These are phyloP conservation scores for Nycteola revayana DNA, from an alignment of 2,888 invertebrate species.

Conservation along the genomic window DNA sequence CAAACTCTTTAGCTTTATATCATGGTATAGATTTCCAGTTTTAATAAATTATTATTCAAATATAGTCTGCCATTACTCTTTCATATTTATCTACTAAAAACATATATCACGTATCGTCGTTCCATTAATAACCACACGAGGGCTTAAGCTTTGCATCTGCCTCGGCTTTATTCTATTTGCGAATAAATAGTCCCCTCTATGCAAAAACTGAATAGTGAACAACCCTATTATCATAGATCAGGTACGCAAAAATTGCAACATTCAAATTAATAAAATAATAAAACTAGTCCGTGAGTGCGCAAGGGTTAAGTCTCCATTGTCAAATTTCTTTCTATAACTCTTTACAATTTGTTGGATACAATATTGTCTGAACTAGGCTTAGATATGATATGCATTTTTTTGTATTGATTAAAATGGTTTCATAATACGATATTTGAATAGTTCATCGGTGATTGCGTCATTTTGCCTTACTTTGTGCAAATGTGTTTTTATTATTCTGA, in stretches of 20 bases:
- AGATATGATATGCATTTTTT: constrained; percentile 15
- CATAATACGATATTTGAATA: no score
- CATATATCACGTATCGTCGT: constrained; percentile 6
- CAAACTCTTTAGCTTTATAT: no score
- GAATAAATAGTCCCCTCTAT: constrained; percentile 62
- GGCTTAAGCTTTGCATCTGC: constrained; percentile 40
- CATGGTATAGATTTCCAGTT: no score
- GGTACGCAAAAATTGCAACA: constrained; percentile 78
- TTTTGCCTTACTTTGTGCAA: no score
- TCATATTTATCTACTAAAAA: no score
- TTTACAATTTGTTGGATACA: constrained; percentile 9
- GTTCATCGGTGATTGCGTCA: no score
- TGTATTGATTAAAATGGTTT: no score
- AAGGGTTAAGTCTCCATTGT: constrained; percentile 65
- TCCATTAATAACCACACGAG: constrained; percentile 28
- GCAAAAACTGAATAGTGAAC: constrained; percentile 74
- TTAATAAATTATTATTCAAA: no score
- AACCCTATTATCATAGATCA: constrained; percentile 67
- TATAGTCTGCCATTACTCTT: constrained; percentile 4
- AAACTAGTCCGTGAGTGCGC: constrained; percentile 59
- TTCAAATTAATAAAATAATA: constrained; percentile 79
- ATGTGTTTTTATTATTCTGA: no score
- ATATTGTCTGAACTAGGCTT: constrained; percentile 24
- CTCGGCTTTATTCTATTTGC: constrained; percentile 44
- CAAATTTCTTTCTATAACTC: not conserved